These are phyloP conservation scores for Jordanella pulchra DNA, from an alignment of 2,797 vertebrate genomes.

Conservation along the genomic window DNA sequence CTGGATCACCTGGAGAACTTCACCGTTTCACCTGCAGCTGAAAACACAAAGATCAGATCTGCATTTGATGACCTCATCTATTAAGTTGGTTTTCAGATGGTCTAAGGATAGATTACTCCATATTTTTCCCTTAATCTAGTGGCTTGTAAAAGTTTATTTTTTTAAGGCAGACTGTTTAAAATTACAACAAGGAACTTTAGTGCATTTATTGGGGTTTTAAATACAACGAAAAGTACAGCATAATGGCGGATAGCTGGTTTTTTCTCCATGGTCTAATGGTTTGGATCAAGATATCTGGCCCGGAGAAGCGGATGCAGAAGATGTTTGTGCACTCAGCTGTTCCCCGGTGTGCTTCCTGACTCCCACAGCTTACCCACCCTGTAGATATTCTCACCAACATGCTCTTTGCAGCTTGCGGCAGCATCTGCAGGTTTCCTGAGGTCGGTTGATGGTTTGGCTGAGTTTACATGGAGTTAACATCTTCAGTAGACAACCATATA, in stretches of 20 bases:
- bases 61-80: not conserved
- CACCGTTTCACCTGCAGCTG: conserved; percentile 9
- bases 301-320: not conserved
- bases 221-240: no score
- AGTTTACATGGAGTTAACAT: not conserved
- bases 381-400: conserved; percentile 13
- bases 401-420: conserved; percentile 16
- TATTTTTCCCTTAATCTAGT: not conserved
- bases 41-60: conserved; percentile 22
- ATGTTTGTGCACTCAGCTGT: conserved; percentile 29
- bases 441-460: not conserved
- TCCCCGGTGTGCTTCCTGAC: conserved; percentile 56
- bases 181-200: no score
- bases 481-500: not conserved
- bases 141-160: no score
- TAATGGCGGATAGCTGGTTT: not conserved
- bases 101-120: no score
- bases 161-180: no score
- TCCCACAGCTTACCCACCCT: not conserved
- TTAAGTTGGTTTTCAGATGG: not conserved
- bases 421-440: conserved; percentile 2
- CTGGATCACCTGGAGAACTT: not conserved
- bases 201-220: no score
- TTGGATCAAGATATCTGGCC: no score
- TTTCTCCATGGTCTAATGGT: not conserved